Evolutionary conservation across 2,113 vertebrate genomes (phyloP).

Genomic region (Puntigrus tetrazona): DNA sequence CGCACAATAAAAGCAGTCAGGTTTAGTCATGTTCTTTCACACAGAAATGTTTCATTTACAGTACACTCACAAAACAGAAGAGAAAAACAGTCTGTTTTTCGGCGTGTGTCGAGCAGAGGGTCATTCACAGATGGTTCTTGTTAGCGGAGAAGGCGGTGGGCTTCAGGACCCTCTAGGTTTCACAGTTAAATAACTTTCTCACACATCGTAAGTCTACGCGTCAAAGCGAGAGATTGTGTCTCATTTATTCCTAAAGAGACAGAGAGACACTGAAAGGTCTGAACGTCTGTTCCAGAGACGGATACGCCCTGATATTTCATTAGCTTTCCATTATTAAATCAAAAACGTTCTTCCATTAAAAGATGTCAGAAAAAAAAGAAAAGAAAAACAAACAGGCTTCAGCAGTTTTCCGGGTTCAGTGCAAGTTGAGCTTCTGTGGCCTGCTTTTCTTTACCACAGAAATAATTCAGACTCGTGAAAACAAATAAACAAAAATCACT

Average conservation of each 20-base stretch:
- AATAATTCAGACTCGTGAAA: not conserved
- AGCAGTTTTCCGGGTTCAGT: slow-evolving; percentile 19
- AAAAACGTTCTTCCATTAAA: slow-evolving; percentile 58
- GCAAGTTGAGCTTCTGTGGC: slow-evolving; percentile 7
- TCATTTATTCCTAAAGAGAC: not conserved
- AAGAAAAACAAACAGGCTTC: not conserved
- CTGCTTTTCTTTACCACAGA: not conserved
- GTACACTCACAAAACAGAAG: not conserved
- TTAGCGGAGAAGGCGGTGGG: slow-evolving; percentile 60
- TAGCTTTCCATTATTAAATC: slow-evolving; percentile 66
- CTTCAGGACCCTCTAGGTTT: slow-evolving; percentile 67
- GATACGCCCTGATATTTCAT: slow-evolving; percentile 38
- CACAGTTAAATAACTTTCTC: slow-evolving; percentile 70
- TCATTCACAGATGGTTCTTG: slow-evolving; percentile 68
- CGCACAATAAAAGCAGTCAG: not conserved
- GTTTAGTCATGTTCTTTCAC: not conserved
- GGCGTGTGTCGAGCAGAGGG: slow-evolving; percentile 2
- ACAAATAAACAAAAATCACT: not conserved
- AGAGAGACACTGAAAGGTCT: not conserved
- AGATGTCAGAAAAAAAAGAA: slow-evolving; percentile 52
- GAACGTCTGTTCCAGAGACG: not conserved
- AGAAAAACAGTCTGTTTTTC: not conserved
- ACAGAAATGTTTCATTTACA: not conserved
- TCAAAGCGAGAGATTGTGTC: not conserved
- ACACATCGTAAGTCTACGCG: slow-evolving; percentile 48